A percentile compares a stretch with the other conserved stretches of the same genome.
These are phyloP conservation scores for Rambutsinella grinnellia DNA, from an alignment of 2,888 invertebrate species.

Conservation along the genomic window DNA sequence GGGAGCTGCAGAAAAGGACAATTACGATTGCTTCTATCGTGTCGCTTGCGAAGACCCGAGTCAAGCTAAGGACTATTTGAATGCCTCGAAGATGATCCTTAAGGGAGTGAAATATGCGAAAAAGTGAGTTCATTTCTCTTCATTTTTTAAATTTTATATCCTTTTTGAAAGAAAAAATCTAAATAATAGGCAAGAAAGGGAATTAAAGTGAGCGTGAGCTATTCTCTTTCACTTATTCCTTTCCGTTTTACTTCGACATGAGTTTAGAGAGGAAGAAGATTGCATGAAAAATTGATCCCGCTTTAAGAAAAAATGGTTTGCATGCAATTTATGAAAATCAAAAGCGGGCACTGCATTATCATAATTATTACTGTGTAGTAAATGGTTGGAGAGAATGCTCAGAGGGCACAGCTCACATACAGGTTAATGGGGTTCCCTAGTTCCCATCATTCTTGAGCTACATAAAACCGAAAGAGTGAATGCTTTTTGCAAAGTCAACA, in stretches of 20 bases:
- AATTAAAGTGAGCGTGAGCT: conserved; percentile 39
- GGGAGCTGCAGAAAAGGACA: conserved; percentile 74
- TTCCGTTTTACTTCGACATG: conserved; percentile 50
- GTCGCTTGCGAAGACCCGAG: conserved; percentile 82
- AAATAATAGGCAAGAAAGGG: conserved; percentile 22
- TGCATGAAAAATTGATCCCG: conserved; percentile 42
- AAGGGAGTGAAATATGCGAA: conserved; percentile 79
- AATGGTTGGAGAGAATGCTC: conserved; percentile 1
- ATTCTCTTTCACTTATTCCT: background rate
- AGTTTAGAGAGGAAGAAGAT: conserved; percentile 34
- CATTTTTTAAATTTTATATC: conserved; percentile 13
- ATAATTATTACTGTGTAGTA: background rate
- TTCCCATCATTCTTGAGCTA: conserved; percentile 62
- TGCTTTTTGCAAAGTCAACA: no score
- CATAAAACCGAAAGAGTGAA: no score
- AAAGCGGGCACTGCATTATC: background rate
- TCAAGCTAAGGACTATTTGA: conserved; percentile 80
- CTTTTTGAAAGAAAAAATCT: background rate
- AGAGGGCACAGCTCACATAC: no score
- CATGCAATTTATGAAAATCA: conserved; percentile 32
- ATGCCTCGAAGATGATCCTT: conserved; percentile 82
- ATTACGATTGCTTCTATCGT: conserved; percentile 81
- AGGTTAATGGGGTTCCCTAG: conserved; percentile 62
- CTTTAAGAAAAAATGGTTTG: conserved; percentile 15
- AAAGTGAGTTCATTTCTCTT: conserved; percentile 72